Percentiles rank a stretch among this genome's conserved stretches.
phyloP scores from a whole-genome alignment of 35 echinoderm and acorn worm genomes.

The Ptychodera flava region DNA sequence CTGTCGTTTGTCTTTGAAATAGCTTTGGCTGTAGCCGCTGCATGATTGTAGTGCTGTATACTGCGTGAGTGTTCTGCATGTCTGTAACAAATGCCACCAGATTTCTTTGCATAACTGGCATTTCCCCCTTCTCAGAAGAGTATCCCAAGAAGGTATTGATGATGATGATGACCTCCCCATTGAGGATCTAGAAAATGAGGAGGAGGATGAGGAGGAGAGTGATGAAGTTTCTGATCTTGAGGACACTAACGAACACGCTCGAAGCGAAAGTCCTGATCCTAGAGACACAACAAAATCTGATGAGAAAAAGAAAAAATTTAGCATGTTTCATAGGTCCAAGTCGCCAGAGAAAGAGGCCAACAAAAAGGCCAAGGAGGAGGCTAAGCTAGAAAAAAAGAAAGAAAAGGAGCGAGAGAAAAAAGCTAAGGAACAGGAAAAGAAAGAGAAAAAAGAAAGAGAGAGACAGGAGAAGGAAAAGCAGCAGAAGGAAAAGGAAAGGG shows the following conservation, averaged over 20 bases:
- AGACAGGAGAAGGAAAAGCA: neutral
- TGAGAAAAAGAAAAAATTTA: conserved; percentile 21
- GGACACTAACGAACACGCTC: conserved; percentile 5
- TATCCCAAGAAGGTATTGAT: neutral
- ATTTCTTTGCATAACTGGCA: too few relatives aligned
- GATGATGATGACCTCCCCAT: conserved; percentile 30
- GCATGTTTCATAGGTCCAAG: neutral
- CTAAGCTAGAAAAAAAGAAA: neutral
- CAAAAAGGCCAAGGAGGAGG: neutral
- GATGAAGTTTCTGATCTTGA: conserved; percentile 11
- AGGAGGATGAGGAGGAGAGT: conserved; percentile 3
- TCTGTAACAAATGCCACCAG: too few relatives aligned
- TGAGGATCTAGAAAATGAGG: neutral
- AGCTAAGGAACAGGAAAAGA: neutral
- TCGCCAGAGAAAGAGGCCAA: neutral
- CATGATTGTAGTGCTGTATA: too few relatives aligned
- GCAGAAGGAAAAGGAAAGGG: neutral
- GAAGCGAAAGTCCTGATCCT: neutral
- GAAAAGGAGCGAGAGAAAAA: neutral
- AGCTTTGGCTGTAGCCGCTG: too few relatives aligned
- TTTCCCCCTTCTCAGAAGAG: too few relatives aligned
- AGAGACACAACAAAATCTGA: neutral
- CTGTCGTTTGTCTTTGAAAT: too few relatives aligned
- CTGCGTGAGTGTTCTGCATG: too few relatives aligned
- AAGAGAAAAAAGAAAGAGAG: neutral